Conservation (phyloP, 2,113 vertebrate genomes). For the Acrocephalus kingi region DNA sequence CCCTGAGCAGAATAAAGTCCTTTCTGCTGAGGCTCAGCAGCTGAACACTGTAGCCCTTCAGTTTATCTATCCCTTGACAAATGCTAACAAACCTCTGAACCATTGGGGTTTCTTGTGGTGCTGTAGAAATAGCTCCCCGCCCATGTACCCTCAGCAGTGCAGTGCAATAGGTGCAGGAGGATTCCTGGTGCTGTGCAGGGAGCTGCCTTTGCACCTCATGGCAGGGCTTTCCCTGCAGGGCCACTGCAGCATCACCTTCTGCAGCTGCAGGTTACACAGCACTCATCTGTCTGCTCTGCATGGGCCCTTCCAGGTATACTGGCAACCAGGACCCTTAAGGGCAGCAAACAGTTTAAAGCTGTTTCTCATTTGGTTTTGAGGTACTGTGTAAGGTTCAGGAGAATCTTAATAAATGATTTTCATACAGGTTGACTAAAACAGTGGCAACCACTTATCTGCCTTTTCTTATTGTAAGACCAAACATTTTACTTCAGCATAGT, state of each 20-base stretch:
- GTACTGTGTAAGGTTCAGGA: not conserved
- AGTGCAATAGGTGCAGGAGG: not conserved
- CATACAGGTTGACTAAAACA: not conserved
- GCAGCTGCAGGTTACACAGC: too few relatives aligned
- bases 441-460: not conserved
- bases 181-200: not conserved
- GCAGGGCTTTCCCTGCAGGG: not conserved
- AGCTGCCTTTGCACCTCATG: not conserved
- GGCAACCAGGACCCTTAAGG: not conserved
- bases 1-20: not conserved
- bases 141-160: fast-evolving
- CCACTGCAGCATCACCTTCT: not conserved
- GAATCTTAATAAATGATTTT: not conserved
- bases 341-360: not conserved
- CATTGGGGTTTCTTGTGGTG: not conserved
- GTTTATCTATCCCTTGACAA: not conserved
- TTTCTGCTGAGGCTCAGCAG: not conserved
- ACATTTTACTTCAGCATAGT: not conserved
- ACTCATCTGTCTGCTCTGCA: fast-evolving
- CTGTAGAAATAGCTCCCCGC: not conserved
- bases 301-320: fast-evolving
- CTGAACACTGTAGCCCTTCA: not conserved
- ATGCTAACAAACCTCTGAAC: not conserved
- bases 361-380: not conserved
- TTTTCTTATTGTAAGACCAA: not conserved